Evolutionary conservation across 2,113 vertebrate genomes (phyloP).

Genomic region (Chaenogobius annularis): DNA sequence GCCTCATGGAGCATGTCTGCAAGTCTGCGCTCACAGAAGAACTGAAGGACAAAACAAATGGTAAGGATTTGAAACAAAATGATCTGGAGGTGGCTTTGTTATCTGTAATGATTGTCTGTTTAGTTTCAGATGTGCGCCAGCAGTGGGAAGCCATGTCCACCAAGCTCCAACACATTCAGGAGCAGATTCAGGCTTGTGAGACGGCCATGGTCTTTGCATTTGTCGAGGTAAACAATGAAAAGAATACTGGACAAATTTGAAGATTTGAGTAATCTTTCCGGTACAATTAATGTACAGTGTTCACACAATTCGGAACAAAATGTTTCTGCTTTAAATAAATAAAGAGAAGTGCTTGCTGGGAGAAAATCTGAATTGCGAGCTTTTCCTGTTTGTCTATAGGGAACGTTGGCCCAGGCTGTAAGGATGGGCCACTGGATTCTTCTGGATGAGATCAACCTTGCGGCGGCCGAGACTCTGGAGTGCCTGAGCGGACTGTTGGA

Average conservation of each 20-base stretch:
- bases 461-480: slow-evolving; percentile 93
- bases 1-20: slow-evolving; percentile 94
- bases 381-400: slow-evolving; percentile 72
- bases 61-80: slow-evolving; percentile 62
- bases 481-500: slow-evolving; percentile 95
- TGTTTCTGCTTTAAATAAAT: no score
- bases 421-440: slow-evolving; percentile 97
- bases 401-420: slow-evolving; percentile 89
- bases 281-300: neutral
- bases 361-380: neutral
- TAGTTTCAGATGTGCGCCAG: slow-evolving; percentile 84
- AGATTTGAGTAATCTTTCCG: neutral
- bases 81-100: neutral
- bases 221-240: slow-evolving; percentile 86
- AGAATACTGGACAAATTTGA: neutral
- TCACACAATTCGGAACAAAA: neutral
- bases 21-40: slow-evolving; percentile 88
- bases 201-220: slow-evolving; percentile 91
- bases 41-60: slow-evolving; percentile 80
- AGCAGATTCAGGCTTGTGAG: slow-evolving; percentile 94
- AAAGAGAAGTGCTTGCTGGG: no score
- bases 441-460: slow-evolving; percentile 97
- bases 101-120: slow-evolving; percentile 23
- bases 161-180: slow-evolving; percentile 88
- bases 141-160: slow-evolving; percentile 90